Evolutionary conservation across 2,888 invertebrate genomes (phyloP).

Genomic region (Teleiodes luculella): DNA sequence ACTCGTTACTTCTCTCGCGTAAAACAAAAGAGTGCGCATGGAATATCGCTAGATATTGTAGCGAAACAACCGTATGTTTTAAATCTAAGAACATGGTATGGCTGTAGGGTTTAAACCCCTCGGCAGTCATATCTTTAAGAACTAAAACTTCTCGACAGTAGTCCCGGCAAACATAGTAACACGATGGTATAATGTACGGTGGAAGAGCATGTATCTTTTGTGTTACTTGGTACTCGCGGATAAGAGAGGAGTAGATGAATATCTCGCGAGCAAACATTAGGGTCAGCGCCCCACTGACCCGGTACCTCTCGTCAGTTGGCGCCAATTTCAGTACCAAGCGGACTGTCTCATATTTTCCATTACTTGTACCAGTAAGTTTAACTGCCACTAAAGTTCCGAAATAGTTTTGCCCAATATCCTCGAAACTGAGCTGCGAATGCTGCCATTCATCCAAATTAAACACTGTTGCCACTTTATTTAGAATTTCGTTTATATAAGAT

Average conservation of each 20-base stretch:
- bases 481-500: slow-evolving; percentile 1
- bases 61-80: slow-evolving; percentile 47
- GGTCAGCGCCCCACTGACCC: slow-evolving; percentile 63
- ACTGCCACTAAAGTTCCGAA: slow-evolving; percentile 62
- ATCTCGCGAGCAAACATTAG: slow-evolving; percentile 58
- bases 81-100: slow-evolving; percentile 47
- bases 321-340: slow-evolving; percentile 59
- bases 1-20: slow-evolving; percentile 31
- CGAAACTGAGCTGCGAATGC: slow-evolving; percentile 40
- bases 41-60: slow-evolving; percentile 53
- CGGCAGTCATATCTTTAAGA: slow-evolving; percentile 54
- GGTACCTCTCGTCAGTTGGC: slow-evolving; percentile 58
- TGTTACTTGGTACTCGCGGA: slow-evolving; percentile 42
- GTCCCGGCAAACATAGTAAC: slow-evolving; percentile 49
- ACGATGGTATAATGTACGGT: slow-evolving; percentile 44
- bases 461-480: not conserved
- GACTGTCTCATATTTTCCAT: slow-evolving; percentile 30
- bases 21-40: slow-evolving; percentile 62
- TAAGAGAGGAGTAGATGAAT: slow-evolving; percentile 51
- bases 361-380: slow-evolving; percentile 36
- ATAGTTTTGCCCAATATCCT: slow-evolving; percentile 61
- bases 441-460: slow-evolving; percentile 32
- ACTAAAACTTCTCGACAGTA: slow-evolving; percentile 59
- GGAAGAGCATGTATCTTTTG: slow-evolving; percentile 29
- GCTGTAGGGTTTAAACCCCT: slow-evolving; percentile 48